These are phyloP conservation scores for Anneissia japonica DNA, from an alignment of 35 echinoderm and acorn worm genomes.

Conservation along the genomic window DNA sequence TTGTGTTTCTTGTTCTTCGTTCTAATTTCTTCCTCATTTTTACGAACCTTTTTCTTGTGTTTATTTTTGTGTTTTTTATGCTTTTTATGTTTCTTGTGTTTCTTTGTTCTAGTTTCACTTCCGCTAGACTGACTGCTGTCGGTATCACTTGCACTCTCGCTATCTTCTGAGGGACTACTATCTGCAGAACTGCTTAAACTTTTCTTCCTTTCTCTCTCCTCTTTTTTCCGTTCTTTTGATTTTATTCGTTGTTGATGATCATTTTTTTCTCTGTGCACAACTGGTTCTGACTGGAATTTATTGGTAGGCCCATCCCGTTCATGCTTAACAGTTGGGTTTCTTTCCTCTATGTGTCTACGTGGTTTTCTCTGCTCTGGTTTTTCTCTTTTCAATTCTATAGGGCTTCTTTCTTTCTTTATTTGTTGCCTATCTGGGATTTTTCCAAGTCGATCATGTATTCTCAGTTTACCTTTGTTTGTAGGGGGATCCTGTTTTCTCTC, in stretches of 20 bases:
- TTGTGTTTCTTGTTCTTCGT: neutral
- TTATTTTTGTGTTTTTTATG: constrained; percentile 6
- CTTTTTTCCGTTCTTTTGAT: neutral
- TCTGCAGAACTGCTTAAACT: neutral
- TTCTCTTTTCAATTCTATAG: neutral
- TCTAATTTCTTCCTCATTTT: neutral
- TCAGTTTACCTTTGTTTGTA: neutral
- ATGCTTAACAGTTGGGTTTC: neutral
- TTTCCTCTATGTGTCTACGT: neutral
- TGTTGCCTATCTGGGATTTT: neutral
- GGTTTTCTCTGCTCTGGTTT: neutral
- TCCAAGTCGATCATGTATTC: neutral
- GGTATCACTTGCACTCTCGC: neutral
- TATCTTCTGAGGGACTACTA: neutral
- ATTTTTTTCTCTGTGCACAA: neutral
- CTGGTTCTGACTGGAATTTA: neutral
- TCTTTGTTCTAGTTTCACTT: neutral
- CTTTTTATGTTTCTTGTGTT: constrained; percentile 1
- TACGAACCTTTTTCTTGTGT: neutral
- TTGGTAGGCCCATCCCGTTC: neutral
- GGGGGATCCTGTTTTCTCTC: neutral
- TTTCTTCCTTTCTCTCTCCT: neutral
- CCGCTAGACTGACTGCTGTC: neutral
- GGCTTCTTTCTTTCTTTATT: neutral
- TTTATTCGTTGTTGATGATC: neutral